Percentiles rank a stretch among this genome's conserved stretches.
phyloP scores from a whole-genome alignment of 2,113 vertebrate species.

The Meles meles region DNA sequence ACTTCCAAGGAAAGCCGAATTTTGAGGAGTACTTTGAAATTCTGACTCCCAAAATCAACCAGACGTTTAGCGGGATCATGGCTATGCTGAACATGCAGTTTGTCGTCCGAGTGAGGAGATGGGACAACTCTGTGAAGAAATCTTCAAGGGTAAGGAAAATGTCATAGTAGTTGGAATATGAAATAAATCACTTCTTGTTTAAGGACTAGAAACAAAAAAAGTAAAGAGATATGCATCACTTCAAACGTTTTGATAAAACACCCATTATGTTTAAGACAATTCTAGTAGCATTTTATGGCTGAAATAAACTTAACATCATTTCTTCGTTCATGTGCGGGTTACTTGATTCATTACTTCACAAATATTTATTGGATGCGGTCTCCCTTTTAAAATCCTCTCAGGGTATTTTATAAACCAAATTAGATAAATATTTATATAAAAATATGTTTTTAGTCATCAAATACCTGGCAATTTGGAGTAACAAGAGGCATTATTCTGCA shows the following conservation, averaged over 20 bases:
- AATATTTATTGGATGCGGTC: neutral
- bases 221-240: neutral
- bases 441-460: neutral
- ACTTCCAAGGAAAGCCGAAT: constrained; percentile 85
- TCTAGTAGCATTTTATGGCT: neutral
- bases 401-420: neutral
- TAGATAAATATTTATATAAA: neutral
- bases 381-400: neutral
- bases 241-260: neutral
- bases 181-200: neutral
- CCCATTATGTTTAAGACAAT: neutral
- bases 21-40: constrained; percentile 96
- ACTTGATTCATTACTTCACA: neutral
- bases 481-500: neutral
- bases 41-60: constrained; percentile 91
- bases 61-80: constrained; percentile 93
- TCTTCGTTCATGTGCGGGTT: neutral
- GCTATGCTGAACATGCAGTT: constrained; percentile 98
- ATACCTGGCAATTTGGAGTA: neutral
- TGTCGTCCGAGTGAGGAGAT: constrained; percentile 90
- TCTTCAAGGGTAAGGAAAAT: constrained; percentile 89
- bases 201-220: neutral
- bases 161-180: neutral
- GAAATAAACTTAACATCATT: neutral
- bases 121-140: constrained; percentile 83